A percentile compares a stretch with the other conserved stretches of the same genome.
Evolutionary conservation across 2,888 invertebrate genomes (phyloP).

Genomic region (Andrena bicolor): DNA sequence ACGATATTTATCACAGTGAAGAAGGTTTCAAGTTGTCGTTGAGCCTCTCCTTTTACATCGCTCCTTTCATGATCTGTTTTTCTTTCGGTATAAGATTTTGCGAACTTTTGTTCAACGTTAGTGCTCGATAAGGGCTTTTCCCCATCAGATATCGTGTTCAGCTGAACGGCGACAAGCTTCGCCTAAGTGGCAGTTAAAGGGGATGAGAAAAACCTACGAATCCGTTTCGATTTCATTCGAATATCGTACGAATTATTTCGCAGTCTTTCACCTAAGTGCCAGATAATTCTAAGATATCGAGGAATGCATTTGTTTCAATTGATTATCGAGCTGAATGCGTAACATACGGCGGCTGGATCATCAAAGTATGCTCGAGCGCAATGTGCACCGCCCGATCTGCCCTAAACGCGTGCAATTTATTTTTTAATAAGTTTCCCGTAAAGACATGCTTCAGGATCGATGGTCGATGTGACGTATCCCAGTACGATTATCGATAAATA

Average conservation of each 20-base stretch:
- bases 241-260: conserved; percentile 16
- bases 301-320: conserved; percentile 14
- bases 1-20: background rate
- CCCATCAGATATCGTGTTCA: background rate
- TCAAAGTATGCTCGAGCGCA: background rate
- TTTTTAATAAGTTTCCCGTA: conserved; percentile 15
- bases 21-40: background rate
- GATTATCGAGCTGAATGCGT: conserved; percentile 13
- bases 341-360: background rate
- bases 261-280: conserved; percentile 38
- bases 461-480: conserved; percentile 67
- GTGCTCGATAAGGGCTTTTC: background rate
- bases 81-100: conserved; percentile 1
- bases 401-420: background rate
- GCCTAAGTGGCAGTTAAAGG: background rate
- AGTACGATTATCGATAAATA: conserved; percentile 55
- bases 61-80: background rate
- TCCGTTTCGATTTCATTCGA: background rate
- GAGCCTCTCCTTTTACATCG: background rate
- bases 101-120: background rate
- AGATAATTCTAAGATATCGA: conserved; percentile 26
- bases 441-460: conserved; percentile 42
- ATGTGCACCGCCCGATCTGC: background rate
- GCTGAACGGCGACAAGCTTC: background rate
- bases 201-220: background rate